Evolutionary conservation across 1,140 invertebrate species (phyloP).

Genomic region (Drosophila punjabiensis): DNA sequence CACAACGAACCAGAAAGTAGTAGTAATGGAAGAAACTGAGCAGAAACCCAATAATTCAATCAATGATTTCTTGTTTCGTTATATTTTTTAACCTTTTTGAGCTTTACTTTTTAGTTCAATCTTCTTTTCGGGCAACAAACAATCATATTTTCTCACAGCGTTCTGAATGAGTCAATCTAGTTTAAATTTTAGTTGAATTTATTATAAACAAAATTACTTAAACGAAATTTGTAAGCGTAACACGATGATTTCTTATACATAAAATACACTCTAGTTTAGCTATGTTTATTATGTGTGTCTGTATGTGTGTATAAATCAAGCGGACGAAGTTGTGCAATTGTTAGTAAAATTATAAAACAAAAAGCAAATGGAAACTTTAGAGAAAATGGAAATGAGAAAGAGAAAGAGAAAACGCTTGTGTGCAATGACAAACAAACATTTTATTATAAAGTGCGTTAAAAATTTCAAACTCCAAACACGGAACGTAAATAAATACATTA

Average conservation of each 20-base stretch:
- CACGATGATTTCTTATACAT: constrained; percentile 58
- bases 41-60: constrained; percentile 42
- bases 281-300: constrained; percentile 54
- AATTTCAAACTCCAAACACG: constrained; percentile 38
- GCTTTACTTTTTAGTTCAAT: constrained; percentile 71
- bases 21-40: constrained; percentile 5
- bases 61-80: constrained; percentile 58
- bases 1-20: constrained; percentile 7
- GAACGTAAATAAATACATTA: constrained; percentile 38
- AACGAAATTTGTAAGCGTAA: constrained; percentile 42
- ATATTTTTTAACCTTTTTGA: constrained; percentile 52
- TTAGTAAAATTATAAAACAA: constrained; percentile 69
- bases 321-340: constrained; percentile 77
- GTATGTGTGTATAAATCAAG: constrained; percentile 63
- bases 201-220: constrained; percentile 65
- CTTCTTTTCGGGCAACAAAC: constrained; percentile 56
- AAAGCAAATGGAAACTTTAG: constrained; percentile 46
- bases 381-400: constrained; percentile 49
- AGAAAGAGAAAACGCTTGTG: constrained; percentile 50
- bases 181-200: constrained; percentile 77
- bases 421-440: constrained; percentile 49
- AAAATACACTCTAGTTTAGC: constrained; percentile 53
- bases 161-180: constrained; percentile 71
- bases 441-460: constrained; percentile 52
- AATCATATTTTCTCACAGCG: constrained; percentile 45